Evolutionary conservation across 2,888 invertebrate genomes (phyloP), one percentile per base, ranked within the genome.

Genomic region (Scaptomyza flava): DNA sequence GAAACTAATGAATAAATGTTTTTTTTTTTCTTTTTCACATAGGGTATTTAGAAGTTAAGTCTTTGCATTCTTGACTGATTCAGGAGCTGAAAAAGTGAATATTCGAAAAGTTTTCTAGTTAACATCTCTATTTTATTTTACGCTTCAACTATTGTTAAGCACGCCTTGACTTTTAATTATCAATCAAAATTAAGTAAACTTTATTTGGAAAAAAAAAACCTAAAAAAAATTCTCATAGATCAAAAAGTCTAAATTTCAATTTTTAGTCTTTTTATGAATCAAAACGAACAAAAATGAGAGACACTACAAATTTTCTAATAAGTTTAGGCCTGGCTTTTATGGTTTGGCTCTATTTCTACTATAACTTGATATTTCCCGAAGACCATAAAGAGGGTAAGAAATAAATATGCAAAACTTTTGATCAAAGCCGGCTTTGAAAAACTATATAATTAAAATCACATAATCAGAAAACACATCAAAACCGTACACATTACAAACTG

Each of bases 311-410:
- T 54, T 48, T 58, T 46, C 6, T 43, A 11, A 34, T 68, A 27
- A 58, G 72, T n/a, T 48, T 77, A n/a, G 11, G 0, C 2, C 33
- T 77, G 38, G 8, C 63, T 6, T 12, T 72, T 0, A n/a, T 68
- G 5, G 6, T 65, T 27, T 79, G 77, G 79, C n/a, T 58, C 2
- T 47, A 65, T 6, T 65, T 63, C 12, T 7, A 48, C 36, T 63
- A 63, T 38, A 43, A 9, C 0, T 47, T 61, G 14, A 7, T 68
- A 4, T 46, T 57, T n/a, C 14, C 6, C 5, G 52, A 46, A 5
- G 34, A 54, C 20, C 30, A n/a, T 0, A 33, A 42, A 20, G 45
- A 20, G 30, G 79, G 77, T 71, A 53, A 75, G 65, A 45, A 5
- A 23, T 6, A 17, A 20, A 52, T 2, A 36, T 14, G 27, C 6